Percentiles rank a stretch among this genome's conserved stretches.
These are phyloP conservation scores for Trissolcus brochymenae DNA, from an alignment of 2,888 invertebrate species.

Conservation along the genomic window DNA sequence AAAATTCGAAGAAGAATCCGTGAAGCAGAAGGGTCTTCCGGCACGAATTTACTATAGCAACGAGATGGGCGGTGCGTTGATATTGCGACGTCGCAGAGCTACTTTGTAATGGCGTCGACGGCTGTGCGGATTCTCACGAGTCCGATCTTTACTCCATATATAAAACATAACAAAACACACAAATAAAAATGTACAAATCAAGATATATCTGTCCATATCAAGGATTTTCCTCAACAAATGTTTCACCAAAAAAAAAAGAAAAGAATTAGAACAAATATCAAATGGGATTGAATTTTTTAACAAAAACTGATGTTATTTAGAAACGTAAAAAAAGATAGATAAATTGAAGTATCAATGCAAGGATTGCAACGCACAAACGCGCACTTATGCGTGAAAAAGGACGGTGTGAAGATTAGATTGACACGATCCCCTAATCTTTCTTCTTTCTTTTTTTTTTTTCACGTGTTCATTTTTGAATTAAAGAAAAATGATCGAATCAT, in stretches of 20 bases:
- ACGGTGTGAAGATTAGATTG: no score
- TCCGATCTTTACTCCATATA: constrained; percentile 36
- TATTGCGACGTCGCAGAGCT: constrained; percentile 73
- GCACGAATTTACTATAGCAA: constrained; percentile 46
- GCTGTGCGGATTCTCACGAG: constrained; percentile 71
- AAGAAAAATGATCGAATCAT: background rate
- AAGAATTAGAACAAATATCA: no score
- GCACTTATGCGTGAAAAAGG: no score
- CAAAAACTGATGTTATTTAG: no score
- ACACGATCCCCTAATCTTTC: background rate
- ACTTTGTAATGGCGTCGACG: constrained; percentile 72
- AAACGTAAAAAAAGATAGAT: no score
- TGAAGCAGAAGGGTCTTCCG: constrained; percentile 46
- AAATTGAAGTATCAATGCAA: no score
- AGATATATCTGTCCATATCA: no score
- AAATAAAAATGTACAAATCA: no score
- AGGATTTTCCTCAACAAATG: no score
- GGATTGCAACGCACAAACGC: no score
- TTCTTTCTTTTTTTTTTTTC: background rate
- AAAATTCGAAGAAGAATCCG: constrained; percentile 41
- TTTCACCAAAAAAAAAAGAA: no score
- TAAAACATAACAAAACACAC: background rate
- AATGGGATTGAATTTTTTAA: no score
- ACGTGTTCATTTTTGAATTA: background rate
- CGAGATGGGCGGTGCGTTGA: constrained; percentile 71